Evolutionary conservation across 2,797 vertebrate species (phyloP), one percentile per base, ranked within the genome.

Genomic region (Lepus townsendii): DNA sequence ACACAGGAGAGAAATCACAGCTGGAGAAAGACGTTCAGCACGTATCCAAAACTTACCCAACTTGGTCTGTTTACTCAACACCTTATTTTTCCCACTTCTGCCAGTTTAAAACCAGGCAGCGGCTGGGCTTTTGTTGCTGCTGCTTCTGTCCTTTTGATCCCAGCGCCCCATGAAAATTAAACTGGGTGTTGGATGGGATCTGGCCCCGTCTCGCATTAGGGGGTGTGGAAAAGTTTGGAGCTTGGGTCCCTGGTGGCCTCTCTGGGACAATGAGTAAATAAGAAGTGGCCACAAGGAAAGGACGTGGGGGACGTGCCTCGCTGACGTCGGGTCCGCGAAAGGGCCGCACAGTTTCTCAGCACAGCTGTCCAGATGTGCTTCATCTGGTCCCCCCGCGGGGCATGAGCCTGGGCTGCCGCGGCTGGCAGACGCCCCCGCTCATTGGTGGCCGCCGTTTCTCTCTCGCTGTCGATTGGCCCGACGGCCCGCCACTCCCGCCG

Each of bases 311-410:
- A 96, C 96, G 97, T 97, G 95, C 94, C 83, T 83, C 35, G 73
- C 68, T 75, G 90, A 89, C 54, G 90, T 83, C 57, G 38, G 77
- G 76, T 57, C 83, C 11, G 47, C 22, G 3, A 83, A 52, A 54
- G 75, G 80, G 83, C 95, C 12, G 32, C 93, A 35, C 42, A 12
- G 88, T 2, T 42, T 17, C 47, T 60, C 52, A 0, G 83, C 86
- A 90, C 97, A 95, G 95, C 97, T 96, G 97, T 95, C 96, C 97
- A 97, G 97, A 97, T 97, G 97, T 95, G 97, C 94, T 80, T 95
- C 97, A 87, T 93, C 96, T 92, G 94, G 57, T 80, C 54, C 83
- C 78, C 63, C 30, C 35, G 83, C 71, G 24, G 73, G 66, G 71
- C 96, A 57, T 12, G n/a, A 32, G 65, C 79, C 60, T 32, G 14